These are phyloP conservation scores for Bubo blakistoni DNA, from an alignment of 2,113 vertebrate genomes.

Conservation along the genomic window DNA sequence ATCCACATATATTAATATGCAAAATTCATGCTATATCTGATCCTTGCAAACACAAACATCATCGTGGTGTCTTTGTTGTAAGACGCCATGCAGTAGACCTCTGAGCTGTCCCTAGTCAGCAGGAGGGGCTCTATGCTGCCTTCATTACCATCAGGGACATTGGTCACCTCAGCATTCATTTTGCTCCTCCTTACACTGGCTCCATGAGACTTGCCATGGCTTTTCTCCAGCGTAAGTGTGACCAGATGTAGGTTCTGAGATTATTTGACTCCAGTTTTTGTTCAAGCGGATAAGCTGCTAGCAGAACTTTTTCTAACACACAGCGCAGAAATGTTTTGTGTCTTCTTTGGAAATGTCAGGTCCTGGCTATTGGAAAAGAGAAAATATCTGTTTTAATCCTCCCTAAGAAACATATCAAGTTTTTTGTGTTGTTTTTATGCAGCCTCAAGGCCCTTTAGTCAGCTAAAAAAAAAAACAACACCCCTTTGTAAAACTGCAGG, in stretches of 20 bases:
- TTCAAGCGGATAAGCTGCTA: neutral
- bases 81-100: neutral
- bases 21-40: neutral
- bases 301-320: neutral
- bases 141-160: neutral
- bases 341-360: neutral
- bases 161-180: neutral
- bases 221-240: neutral
- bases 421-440: neutral
- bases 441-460: constrained; percentile 1
- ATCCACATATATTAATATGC: neutral
- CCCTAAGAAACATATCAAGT: neutral
- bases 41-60: neutral
- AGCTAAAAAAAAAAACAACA: neutral
- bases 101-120: neutral
- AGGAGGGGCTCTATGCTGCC: neutral
- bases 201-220: neutral
- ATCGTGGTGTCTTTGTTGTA: neutral
- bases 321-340: neutral
- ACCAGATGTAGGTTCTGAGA: neutral
- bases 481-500: neutral
- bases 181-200: neutral
- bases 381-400: constrained; percentile 37
- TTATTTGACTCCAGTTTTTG: neutral
- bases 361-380: neutral